phyloP scores from a whole-genome alignment of 2,797 vertebrate species.

The Myotis vivesi region DNA sequence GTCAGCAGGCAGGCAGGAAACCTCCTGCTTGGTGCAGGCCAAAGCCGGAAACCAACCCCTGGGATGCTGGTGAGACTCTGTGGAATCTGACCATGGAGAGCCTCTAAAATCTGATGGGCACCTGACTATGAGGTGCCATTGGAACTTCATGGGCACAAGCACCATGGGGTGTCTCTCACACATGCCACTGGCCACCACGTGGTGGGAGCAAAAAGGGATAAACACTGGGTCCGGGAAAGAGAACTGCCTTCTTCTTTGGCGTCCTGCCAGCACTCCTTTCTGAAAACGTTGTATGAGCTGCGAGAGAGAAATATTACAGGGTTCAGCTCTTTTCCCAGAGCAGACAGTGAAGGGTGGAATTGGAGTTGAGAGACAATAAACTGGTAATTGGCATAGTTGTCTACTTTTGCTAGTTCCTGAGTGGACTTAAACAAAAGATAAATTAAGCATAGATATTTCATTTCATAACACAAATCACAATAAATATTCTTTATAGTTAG shows the following conservation, averaged over 20 bases:
- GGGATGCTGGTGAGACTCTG: not conserved
- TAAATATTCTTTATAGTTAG: constrained; percentile 12
- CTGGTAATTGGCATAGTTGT: not conserved
- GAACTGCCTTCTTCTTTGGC: not conserved
- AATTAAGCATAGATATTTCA: not conserved
- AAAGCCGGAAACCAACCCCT: not conserved
- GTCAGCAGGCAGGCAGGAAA: not conserved
- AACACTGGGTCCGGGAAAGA: not conserved
- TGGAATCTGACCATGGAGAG: not conserved
- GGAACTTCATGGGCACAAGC: not conserved
- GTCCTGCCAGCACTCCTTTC: not conserved
- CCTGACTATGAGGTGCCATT: not conserved
- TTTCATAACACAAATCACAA: not conserved
- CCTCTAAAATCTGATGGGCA: not conserved
- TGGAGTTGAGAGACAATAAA: not conserved
- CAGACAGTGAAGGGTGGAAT: not conserved
- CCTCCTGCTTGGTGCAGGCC: not conserved
- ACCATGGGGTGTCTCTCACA: not conserved
- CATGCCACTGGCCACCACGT: not conserved
- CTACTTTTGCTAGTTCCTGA: not conserved
- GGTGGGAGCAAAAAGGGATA: not conserved
- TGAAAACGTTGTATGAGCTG: not conserved
- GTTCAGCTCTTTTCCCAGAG: not conserved
- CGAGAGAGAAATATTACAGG: not conserved
- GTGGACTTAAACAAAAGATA: not conserved